phyloP scores from a whole-genome alignment of 2,113 vertebrate genomes.

The Seriola rivoliana region DNA sequence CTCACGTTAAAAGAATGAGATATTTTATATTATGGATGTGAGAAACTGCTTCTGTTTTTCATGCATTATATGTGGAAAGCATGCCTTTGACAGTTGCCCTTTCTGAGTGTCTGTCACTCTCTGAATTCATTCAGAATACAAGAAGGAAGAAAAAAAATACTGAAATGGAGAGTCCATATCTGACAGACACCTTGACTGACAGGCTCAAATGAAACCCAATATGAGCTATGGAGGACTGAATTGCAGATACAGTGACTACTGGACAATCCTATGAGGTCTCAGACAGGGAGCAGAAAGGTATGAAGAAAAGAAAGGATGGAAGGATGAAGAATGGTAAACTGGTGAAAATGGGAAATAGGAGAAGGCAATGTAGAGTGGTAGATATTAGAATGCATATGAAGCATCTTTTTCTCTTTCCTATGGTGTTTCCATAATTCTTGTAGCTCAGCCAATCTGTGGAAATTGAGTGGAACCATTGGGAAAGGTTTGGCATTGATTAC shows the following conservation, averaged over 20 bases:
- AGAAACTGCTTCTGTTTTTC: constrained; percentile 40
- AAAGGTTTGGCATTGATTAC: constrained; percentile 23
- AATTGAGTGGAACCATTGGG: constrained; percentile 26
- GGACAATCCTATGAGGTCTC: constrained; percentile 49
- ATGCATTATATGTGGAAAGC: constrained; percentile 49
- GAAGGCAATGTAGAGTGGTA: constrained; percentile 6
- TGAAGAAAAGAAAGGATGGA: constrained; percentile 30
- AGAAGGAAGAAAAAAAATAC: constrained; percentile 46
- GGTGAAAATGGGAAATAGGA: background rate
- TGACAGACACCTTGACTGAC: constrained; percentile 81
- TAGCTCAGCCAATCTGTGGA: constrained; percentile 28
- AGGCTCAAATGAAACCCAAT: constrained; percentile 81
- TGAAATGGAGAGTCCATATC: constrained; percentile 75
- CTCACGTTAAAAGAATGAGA: background rate
- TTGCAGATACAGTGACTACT: constrained; percentile 72
- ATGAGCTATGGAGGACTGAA: constrained; percentile 71
- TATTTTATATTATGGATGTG: constrained; percentile 19
- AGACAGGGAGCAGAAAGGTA: constrained; percentile 33
- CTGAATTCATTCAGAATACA: constrained; percentile 71
- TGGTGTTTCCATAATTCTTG: constrained; percentile 33
- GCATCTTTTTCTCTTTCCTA: background rate
- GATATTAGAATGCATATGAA: constrained; percentile 23
- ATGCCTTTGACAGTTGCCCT: constrained; percentile 59
- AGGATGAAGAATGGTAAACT: constrained; percentile 35
- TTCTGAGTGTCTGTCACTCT: constrained; percentile 66